Conservation (phyloP, 2,888 invertebrate species). For the Andrena fulva region DNA sequence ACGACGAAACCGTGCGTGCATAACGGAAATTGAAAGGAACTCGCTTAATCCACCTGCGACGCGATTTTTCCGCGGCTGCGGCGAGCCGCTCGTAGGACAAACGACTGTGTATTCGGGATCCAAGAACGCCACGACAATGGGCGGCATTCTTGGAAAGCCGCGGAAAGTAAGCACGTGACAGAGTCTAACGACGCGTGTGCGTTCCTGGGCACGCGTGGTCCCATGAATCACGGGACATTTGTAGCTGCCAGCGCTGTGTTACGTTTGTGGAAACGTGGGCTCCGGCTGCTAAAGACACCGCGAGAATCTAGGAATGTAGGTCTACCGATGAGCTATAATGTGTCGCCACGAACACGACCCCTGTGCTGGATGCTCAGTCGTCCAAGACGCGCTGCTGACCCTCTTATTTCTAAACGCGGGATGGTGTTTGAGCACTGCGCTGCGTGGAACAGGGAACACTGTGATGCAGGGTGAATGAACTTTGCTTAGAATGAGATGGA, state of each 20-base stretch:
- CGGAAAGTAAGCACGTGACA: slow-evolving; percentile 66
- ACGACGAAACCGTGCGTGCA: slow-evolving; percentile 33
- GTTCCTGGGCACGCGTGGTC: slow-evolving; percentile 46
- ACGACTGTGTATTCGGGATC: slow-evolving; percentile 61
- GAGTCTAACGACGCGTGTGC: slow-evolving; percentile 43
- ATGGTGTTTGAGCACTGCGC: background rate
- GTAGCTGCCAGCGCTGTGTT: slow-evolving; percentile 49
- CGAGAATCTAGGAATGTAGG: slow-evolving; percentile 43
- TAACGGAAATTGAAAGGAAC: slow-evolving; percentile 50
- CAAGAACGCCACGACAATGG: slow-evolving; percentile 62
- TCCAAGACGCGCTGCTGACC: background rate
- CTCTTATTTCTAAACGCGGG: background rate
- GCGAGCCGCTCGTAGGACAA: slow-evolving; percentile 35
- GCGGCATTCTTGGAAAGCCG: slow-evolving; percentile 61
- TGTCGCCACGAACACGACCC: background rate
- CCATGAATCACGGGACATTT: slow-evolving; percentile 64
- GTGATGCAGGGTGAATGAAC: background rate
- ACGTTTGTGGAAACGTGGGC: slow-evolving; percentile 37
- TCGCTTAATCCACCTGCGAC: slow-evolving; percentile 50
- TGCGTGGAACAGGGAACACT: background rate
- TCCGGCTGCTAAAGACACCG: slow-evolving; percentile 29
- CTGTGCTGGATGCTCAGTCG: background rate
- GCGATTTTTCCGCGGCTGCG: slow-evolving; percentile 31
- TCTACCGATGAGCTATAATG: slow-evolving; percentile 6
- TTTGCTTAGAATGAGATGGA: background rate